Evolutionary conservation across 2,113 vertebrate species (phyloP).

Genomic region (Ptilonorhynchus violaceus): DNA sequence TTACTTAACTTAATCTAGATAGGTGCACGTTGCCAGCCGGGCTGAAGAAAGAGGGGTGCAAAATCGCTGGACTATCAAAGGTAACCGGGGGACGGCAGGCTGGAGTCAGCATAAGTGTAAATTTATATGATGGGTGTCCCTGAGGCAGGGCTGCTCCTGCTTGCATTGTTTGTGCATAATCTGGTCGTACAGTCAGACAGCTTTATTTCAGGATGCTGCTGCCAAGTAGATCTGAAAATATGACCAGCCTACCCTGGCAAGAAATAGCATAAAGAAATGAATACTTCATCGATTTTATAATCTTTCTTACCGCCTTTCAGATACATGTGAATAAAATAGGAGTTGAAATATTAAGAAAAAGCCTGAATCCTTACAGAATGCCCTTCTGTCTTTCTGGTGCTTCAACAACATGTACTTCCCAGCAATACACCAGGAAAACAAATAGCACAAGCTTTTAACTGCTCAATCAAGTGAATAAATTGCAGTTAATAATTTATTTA

Average conservation of each 20-base stretch:
- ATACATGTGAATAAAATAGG: background rate
- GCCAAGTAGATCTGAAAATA: background rate
- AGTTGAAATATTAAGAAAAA: background rate
- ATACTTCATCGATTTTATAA: fast-evolving
- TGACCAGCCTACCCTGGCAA: background rate
- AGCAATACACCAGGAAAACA: background rate
- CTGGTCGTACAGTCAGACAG: background rate
- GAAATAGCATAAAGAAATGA: background rate
- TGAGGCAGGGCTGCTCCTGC: background rate
- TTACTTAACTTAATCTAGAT: background rate
- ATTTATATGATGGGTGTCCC: background rate
- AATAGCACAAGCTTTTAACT: background rate
- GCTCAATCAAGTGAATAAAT: background rate
- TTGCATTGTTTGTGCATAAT: background rate
- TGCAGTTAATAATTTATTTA: background rate
- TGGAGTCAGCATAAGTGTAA: background rate
- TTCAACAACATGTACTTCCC: background rate
- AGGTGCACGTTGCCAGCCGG: background rate
- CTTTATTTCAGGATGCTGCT: background rate
- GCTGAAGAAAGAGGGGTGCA: background rate
- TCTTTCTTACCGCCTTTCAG: background rate
- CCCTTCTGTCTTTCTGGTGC: background rate
- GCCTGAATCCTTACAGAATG: background rate
- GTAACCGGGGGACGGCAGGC: background rate
- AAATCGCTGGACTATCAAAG: background rate